A percentile compares a stretch with the other conserved stretches of the same genome.
Evolutionary conservation across 1,140 invertebrate genomes (phyloP).

Genomic region (Atopsyche davidsoni): DNA sequence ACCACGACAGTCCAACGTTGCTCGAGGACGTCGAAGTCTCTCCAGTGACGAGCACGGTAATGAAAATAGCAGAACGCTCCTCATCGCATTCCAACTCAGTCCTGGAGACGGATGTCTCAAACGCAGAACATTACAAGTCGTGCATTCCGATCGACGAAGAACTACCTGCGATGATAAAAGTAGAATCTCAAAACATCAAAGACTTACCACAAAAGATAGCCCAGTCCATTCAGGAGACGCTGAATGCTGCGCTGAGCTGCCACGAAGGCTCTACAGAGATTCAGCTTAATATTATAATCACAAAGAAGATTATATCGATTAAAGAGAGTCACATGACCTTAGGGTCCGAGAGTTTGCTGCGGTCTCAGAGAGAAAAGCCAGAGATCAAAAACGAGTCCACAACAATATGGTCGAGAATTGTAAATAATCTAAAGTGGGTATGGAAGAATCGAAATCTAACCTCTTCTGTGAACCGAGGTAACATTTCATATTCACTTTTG

Average conservation of each 20-base stretch:
- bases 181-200: neutral
- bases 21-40: conserved; percentile 14
- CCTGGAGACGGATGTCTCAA: conserved; percentile 15
- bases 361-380: no score
- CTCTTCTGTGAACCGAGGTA: conserved; percentile 1
- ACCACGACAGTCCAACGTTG: conserved; percentile 38
- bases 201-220: conserved; percentile 36
- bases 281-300: conserved; percentile 46
- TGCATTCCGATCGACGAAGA: conserved; percentile 5
- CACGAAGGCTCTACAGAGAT: conserved; percentile 44
- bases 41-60: conserved; percentile 1
- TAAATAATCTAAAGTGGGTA: conserved; percentile 27
- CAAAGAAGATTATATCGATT: conserved; percentile 40
- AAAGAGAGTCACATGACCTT: no score
- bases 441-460: conserved; percentile 4
- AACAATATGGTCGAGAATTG: conserved; percentile 27
- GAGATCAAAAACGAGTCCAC: conserved; percentile 22
- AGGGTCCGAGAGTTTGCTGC: no score
- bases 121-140: conserved; percentile 19
- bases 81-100: conserved; percentile 1
- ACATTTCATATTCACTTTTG: no score
- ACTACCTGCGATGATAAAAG: neutral
- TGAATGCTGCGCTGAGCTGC: conserved; percentile 36
- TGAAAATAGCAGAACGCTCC: neutral
- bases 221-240: conserved; percentile 40